Conservation (phyloP, 1,140 invertebrate species). For the Lasioglossum baleicum region DNA sequence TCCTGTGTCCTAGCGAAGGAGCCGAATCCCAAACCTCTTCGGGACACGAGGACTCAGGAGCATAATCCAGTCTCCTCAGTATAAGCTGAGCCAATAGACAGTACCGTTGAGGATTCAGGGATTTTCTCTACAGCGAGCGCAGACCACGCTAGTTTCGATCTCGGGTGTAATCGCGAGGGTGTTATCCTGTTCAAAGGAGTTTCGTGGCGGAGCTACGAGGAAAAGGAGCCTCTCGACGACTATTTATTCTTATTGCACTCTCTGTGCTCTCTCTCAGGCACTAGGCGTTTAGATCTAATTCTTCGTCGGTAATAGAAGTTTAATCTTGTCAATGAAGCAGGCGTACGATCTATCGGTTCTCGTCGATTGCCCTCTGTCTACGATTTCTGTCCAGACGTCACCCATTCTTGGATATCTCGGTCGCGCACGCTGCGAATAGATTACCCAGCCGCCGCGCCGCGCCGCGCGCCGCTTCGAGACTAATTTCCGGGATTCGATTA, state of each 20-base stretch:
- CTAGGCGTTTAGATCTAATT: background rate
- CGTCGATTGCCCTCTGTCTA: background rate
- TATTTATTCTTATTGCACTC: background rate
- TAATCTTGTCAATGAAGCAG: background rate
- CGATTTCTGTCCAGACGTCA: background rate
- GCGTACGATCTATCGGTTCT: background rate
- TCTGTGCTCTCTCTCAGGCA: background rate
- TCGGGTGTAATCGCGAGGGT: background rate
- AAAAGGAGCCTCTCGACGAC: background rate
- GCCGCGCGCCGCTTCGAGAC: constrained; percentile 3
- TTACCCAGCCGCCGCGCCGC: background rate
- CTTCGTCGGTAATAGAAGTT: background rate
- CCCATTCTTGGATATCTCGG: background rate
- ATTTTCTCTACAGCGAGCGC: too few relatives aligned
- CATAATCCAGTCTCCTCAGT: too few relatives aligned
- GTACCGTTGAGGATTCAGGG: too few relatives aligned
- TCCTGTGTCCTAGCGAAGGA: too few relatives aligned
- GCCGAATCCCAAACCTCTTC: too few relatives aligned
- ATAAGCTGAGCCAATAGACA: too few relatives aligned
- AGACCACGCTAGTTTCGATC: background rate
- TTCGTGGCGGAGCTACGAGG: background rate
- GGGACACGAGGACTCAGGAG: too few relatives aligned
- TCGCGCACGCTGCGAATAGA: constrained; percentile 4
- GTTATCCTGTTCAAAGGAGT: too few relatives aligned
- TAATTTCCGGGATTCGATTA: constrained; percentile 23